phyloP scores from a whole-genome alignment of 1,140 invertebrate species.

The Diabrotica virgifera region DNA sequence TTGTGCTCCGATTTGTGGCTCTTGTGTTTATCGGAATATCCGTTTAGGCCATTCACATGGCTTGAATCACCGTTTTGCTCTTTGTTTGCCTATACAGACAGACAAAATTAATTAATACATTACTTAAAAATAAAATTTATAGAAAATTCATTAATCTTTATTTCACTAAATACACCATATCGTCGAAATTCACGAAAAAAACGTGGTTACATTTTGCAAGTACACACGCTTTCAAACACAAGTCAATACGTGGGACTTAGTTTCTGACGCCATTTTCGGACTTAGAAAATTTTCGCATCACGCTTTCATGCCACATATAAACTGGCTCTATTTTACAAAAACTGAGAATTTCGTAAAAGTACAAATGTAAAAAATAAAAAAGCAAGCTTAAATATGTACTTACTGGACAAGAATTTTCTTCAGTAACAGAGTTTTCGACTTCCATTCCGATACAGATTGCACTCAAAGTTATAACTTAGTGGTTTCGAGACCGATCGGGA shows the following conservation, averaged over 20 bases:
- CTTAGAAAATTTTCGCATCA: conserved; percentile 73
- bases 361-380: conserved; percentile 31
- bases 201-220: background rate
- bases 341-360: conserved; percentile 22
- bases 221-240: background rate
- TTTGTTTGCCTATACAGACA: conserved; percentile 20
- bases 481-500: conserved; percentile 13
- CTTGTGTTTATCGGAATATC: conserved; percentile 64
- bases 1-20: conserved; percentile 69
- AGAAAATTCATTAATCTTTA: background rate
- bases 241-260: conserved; percentile 56
- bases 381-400: conserved; percentile 35
- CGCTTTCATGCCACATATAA: conserved; percentile 37
- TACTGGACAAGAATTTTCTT: conserved; percentile 38
- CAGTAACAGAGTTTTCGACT: conserved; percentile 40
- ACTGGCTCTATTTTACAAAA: conserved; percentile 27
- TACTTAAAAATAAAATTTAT: conserved; percentile 5
- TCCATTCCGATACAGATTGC: conserved; percentile 39
- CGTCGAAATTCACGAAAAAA: conserved; percentile 23
- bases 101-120: background rate
- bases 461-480: conserved; percentile 24
- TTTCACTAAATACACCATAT: conserved; percentile 18
- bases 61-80: conserved; percentile 47
- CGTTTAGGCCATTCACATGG: conserved; percentile 65
- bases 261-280: conserved; percentile 80